Percentiles rank a stretch among this genome's conserved stretches.
phyloP scores from a whole-genome alignment of 2,113 vertebrate genomes.

The Nestor notabilis region DNA sequence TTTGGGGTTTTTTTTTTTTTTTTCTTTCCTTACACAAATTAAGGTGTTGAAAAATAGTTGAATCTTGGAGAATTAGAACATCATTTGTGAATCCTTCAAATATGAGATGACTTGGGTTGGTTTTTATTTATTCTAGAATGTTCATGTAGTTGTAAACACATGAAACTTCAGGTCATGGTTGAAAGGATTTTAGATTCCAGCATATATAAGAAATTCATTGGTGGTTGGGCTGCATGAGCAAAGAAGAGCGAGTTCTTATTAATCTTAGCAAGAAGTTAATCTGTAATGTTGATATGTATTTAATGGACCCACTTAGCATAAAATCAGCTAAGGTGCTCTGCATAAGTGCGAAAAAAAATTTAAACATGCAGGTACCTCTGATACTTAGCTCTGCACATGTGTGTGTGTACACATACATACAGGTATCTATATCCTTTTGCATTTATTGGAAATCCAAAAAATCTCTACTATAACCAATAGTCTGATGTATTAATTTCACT shows the following conservation, averaged over 20 bases:
- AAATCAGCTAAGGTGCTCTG: not conserved
- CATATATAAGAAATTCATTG: not conserved
- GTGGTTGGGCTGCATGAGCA: not conserved
- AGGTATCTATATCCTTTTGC: not conserved
- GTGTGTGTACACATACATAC: accelerated
- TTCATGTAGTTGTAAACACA: not conserved
- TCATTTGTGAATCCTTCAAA: not conserved
- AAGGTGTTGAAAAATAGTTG: not conserved
- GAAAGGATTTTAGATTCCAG: not conserved
- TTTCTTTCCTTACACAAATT: not conserved
- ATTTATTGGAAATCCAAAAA: not conserved
- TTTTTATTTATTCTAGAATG: not conserved
- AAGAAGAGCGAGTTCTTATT: not conserved
- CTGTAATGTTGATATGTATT: not conserved
- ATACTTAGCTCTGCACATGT: not conserved
- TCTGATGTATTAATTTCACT: not conserved
- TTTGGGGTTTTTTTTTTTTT: not conserved
- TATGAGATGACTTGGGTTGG: not conserved
- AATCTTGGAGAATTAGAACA: not conserved
- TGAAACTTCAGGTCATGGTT: not conserved
- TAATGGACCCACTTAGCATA: not conserved
- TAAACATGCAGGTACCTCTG: not conserved
- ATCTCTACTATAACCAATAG: not conserved
- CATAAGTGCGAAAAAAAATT: not conserved
- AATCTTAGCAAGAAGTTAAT: not conserved